Percentiles rank a stretch among this genome's conserved stretches.
Conservation (phyloP, 2,113 vertebrate genomes). For the Gambusia affinis region DNA sequence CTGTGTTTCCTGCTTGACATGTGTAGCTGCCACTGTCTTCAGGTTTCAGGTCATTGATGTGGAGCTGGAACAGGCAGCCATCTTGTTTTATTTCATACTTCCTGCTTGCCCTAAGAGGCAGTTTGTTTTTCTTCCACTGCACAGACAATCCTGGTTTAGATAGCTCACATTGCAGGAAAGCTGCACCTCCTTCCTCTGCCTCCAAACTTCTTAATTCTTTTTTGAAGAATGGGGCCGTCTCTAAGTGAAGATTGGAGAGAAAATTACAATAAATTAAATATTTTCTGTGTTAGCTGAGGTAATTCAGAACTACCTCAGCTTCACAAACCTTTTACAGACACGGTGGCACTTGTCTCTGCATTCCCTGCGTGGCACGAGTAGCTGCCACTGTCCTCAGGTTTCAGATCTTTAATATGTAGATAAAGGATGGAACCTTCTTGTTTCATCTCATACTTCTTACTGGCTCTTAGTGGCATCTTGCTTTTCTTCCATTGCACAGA, state of each 20-base stretch:
- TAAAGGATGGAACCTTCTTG: conserved; percentile 61
- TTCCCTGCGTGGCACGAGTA: conserved; percentile 56
- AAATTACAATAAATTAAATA: background rate
- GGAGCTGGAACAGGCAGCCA: conserved; percentile 48
- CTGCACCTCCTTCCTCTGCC: conserved; percentile 46
- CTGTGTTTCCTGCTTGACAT: conserved; percentile 47
- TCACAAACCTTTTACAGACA: conserved; percentile 81
- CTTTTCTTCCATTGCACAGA: conserved; percentile 72
- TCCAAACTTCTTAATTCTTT: conserved; percentile 24
- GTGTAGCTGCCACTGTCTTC: conserved; percentile 63
- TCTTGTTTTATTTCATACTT: conserved; percentile 59
- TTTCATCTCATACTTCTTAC: conserved; percentile 73
- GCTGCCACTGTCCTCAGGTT: conserved; percentile 60
- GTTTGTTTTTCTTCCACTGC: conserved; percentile 59
- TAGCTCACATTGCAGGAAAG: conserved; percentile 44
- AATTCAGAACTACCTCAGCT: background rate
- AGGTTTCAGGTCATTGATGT: conserved; percentile 42
- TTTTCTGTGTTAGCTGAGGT: background rate
- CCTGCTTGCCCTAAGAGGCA: conserved; percentile 35
- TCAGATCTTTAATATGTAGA: conserved; percentile 60
- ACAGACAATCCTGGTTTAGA: conserved; percentile 43
- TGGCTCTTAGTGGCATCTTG: conserved; percentile 63
- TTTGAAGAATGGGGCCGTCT: conserved; percentile 22
- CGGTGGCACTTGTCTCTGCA: conserved; percentile 43
- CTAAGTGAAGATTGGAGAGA: background rate